phyloP scores from a whole-genome alignment of 2,113 vertebrate species.

The Eolophus roseicapilla region DNA sequence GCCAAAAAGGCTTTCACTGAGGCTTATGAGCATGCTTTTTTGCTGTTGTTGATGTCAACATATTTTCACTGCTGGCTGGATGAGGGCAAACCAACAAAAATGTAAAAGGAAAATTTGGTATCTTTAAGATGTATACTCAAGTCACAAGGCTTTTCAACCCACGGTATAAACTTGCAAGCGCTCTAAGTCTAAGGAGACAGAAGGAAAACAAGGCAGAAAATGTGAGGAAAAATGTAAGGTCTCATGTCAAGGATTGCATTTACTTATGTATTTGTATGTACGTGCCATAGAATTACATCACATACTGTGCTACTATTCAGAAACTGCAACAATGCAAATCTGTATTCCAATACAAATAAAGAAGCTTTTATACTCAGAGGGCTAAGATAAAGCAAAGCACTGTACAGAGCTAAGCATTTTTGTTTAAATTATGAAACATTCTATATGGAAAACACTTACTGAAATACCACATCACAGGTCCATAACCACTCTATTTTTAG shows the following conservation, averaged over 20 bases:
- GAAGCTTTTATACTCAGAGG: background rate
- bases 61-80: background rate
- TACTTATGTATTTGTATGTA: background rate
- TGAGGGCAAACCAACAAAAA: background rate
- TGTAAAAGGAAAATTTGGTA: background rate
- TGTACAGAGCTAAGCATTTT: background rate
- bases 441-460: background rate
- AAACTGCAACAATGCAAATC: background rate
- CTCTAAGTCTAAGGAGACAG: background rate
- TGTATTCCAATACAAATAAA: background rate
- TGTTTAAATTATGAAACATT: background rate
- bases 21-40: background rate
- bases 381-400: background rate
- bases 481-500: background rate
- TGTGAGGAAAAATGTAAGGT: background rate
- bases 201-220: background rate
- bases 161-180: background rate
- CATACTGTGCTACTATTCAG: background rate
- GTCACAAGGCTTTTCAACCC: slow-evolving; percentile 14
- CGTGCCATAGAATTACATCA: background rate
- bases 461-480: background rate
- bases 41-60: background rate
- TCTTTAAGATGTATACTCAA: background rate
- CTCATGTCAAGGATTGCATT: background rate
- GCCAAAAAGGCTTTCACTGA: background rate